Evolutionary conservation across 53 echinoderm and acorn worm genomes (phyloP).

Genomic region (Patiria pectinifera): DNA sequence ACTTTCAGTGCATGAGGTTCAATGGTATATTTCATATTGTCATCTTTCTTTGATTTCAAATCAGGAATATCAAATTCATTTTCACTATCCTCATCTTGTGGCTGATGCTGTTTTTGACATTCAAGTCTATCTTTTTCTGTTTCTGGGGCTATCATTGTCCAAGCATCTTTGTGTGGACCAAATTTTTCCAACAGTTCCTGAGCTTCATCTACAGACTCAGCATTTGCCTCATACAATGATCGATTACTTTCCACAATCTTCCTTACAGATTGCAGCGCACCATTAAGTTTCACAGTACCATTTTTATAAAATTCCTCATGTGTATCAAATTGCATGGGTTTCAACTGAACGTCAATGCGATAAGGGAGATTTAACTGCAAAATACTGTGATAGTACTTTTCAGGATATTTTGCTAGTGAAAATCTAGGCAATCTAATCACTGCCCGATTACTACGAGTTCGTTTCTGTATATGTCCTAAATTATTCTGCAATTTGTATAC

Average conservation of each 20-base stretch:
- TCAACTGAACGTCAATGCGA: slow-evolving; percentile 10
- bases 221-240: slow-evolving; percentile 22
- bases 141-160: slow-evolving; percentile 61
- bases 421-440: slow-evolving; percentile 71
- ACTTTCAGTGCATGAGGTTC: slow-evolving; percentile 20
- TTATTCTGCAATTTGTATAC: no score
- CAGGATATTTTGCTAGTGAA: slow-evolving; percentile 59
- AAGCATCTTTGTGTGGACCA: slow-evolving; percentile 72
- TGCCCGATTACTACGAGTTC: neutral
- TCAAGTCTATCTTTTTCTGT: slow-evolving; percentile 56
- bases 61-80: slow-evolving; percentile 42
- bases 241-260: slow-evolving; percentile 35
- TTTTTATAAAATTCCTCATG: slow-evolving; percentile 65
- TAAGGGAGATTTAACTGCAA: slow-evolving; percentile 71
- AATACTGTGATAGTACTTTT: slow-evolving; percentile 72
- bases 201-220: slow-evolving; percentile 64
- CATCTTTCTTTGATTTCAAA: slow-evolving; percentile 35
- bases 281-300: slow-evolving; percentile 19
- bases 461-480: no score
- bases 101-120: neutral
- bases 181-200: slow-evolving; percentile 33
- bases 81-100: slow-evolving; percentile 3
- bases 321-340: slow-evolving; percentile 34
- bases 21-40: slow-evolving; percentile 11
- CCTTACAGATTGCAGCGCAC: slow-evolving; percentile 21